Evolutionary conservation across 2,113 vertebrate species (phyloP).

Genomic region (Varanus komodoensis): DNA sequence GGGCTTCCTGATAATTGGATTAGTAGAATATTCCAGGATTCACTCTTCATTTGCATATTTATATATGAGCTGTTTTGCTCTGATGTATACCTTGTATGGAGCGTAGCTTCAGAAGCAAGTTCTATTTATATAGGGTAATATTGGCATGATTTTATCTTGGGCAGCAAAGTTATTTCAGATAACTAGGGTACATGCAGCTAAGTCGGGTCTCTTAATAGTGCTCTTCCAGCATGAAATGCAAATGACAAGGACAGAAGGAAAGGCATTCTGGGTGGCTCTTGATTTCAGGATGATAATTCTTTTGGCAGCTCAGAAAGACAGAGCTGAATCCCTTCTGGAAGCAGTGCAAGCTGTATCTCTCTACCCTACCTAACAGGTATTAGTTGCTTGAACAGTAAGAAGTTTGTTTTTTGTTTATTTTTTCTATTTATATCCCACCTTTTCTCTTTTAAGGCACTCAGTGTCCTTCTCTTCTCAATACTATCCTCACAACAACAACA

Average conservation of each 20-base stretch:
- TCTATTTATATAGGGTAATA: background rate
- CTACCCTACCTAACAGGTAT: background rate
- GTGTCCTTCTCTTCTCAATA: no score
- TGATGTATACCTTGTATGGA: constrained; percentile 46
- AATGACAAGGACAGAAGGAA: background rate
- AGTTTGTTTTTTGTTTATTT: background rate
- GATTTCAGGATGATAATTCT: background rate
- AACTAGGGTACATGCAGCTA: background rate
- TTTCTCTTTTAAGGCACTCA: no score
- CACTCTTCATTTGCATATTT: constrained; percentile 61
- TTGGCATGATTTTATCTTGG: background rate
- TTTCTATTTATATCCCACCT: no score
- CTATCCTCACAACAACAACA: no score
- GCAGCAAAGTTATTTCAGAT: background rate
- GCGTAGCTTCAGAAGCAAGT: background rate
- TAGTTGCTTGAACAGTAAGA: background rate
- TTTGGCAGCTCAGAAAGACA: background rate
- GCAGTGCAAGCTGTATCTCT: background rate
- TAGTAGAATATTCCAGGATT: constrained; percentile 54
- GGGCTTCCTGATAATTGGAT: constrained; percentile 66
- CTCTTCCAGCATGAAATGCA: background rate
- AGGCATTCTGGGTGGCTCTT: background rate
- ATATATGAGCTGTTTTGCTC: constrained; percentile 40
- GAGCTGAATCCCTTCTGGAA: background rate
- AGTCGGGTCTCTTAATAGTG: background rate